These are phyloP conservation scores for Diaperis boleti DNA, from an alignment of 2,888 invertebrate genomes.

Conservation along the genomic window DNA sequence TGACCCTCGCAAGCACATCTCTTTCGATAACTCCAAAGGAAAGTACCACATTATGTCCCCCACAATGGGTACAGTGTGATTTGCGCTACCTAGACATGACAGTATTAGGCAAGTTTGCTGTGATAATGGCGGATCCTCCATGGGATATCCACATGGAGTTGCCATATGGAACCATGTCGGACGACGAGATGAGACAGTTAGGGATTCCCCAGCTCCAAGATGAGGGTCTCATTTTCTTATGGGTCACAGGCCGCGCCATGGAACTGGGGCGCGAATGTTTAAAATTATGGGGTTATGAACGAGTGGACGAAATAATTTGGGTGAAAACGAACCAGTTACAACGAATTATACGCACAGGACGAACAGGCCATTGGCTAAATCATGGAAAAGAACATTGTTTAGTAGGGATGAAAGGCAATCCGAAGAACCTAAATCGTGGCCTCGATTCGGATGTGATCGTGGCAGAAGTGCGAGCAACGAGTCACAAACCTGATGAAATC, in stretches of 20 bases:
- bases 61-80: constrained; percentile 98
- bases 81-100: constrained; percentile 92
- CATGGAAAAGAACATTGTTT: constrained; percentile 99
- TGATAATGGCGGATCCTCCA: constrained; percentile 98
- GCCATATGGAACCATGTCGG: constrained; percentile 98
- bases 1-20: constrained; percentile 53
- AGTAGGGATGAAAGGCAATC: constrained; percentile 96
- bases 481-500: constrained; percentile 98
- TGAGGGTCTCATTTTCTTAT: constrained; percentile 95
- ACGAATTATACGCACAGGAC: constrained; percentile 94
- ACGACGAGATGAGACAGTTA: constrained; percentile 97
- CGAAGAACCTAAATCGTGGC: constrained; percentile 90
- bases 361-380: constrained; percentile 98
- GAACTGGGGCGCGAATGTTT: constrained; percentile 96
- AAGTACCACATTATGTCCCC: constrained; percentile 81
- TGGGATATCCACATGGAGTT: constrained; percentile 99
- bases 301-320: constrained; percentile 98
- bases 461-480: constrained; percentile 97
- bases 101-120: constrained; percentile 95
- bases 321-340: constrained; percentile 99
- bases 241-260: constrained; percentile 98
- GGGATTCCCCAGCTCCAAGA: constrained; percentile 96
- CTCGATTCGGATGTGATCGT: constrained; percentile 98
- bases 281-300: constrained; percentile 95
- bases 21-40: constrained; percentile 58